phyloP scores from a whole-genome alignment of 2,888 invertebrate genomes.

The Oxystoma pomonae region DNA sequence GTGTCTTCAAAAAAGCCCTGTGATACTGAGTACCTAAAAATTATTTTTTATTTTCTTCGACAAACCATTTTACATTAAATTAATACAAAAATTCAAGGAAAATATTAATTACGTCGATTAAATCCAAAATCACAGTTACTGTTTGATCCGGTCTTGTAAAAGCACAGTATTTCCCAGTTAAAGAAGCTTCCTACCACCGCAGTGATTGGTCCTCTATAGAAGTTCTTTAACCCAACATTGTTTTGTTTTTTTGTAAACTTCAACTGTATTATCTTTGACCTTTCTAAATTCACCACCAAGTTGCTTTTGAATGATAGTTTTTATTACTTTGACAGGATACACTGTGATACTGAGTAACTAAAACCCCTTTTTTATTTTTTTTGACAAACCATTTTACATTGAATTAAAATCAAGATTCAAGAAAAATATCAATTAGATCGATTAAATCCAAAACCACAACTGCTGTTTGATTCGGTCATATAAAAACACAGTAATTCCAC shows the following conservation, averaged over 20 bases:
- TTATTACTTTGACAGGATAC: constrained; percentile 28
- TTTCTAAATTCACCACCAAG: constrained; percentile 23
- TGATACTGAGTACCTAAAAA: too few species aligned
- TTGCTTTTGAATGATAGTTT: constrained; percentile 23
- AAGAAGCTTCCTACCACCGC: constrained; percentile 21
- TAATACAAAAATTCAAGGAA: too few species aligned
- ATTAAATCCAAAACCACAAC: too few species aligned
- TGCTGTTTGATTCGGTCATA: constrained; percentile 21
- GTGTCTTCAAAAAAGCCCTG: too few species aligned
- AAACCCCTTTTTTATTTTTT: too few species aligned
- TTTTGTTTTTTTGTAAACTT: constrained; percentile 22
- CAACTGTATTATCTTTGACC: constrained; percentile 12
- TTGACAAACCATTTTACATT: too few species aligned
- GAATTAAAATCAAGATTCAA: too few species aligned
- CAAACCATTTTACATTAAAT: too few species aligned
- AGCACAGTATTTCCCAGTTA: constrained; percentile 27
- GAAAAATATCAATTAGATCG: too few species aligned
- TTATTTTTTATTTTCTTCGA: too few species aligned
- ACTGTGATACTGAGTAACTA: too few species aligned
- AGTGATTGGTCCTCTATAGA: constrained; percentile 23
- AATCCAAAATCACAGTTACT: constrained; percentile 3
- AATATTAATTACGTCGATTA: too few species aligned
- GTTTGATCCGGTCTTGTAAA: constrained; percentile 20
- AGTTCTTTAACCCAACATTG: constrained; percentile 22
- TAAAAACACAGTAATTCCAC: constrained; percentile 27